Evolutionary conservation across 35 echinoderm and acorn worm species (phyloP).

Genomic region (Apostichopus californicus): DNA sequence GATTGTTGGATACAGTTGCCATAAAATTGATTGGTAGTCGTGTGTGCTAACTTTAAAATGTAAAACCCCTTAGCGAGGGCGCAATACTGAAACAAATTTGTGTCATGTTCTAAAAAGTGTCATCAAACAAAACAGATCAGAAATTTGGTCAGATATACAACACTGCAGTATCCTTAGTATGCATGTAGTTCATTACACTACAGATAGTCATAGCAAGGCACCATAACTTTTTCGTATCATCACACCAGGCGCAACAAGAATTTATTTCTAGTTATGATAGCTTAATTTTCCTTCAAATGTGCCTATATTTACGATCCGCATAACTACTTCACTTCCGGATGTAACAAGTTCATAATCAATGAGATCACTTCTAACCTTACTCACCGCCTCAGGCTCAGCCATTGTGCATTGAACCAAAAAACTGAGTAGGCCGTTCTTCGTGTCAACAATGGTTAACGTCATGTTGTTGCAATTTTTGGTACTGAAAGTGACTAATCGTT

Average conservation of each 20-base stretch:
- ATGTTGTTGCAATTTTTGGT: neutral
- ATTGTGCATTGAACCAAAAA: neutral
- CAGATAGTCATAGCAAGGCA: too few species aligned
- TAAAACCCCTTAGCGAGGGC: neutral
- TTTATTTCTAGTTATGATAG: too few species aligned
- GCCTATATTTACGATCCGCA: neutral
- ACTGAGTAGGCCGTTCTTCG: neutral
- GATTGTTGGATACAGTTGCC: too few species aligned
- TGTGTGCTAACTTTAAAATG: too few species aligned
- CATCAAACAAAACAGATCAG: neutral
- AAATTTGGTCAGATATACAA: too few species aligned
- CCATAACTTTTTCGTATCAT: too few species aligned
- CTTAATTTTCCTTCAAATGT: neutral
- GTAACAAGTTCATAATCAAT: neutral
- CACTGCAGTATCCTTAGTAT: too few species aligned
- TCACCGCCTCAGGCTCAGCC: neutral
- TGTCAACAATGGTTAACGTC: neutral
- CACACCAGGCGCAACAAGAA: too few species aligned
- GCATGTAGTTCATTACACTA: too few species aligned
- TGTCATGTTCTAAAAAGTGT: neutral
- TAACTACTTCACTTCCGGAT: neutral
- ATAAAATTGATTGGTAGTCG: too few species aligned
- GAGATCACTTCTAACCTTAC: neutral
- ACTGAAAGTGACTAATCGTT: neutral
- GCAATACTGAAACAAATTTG: neutral